A percentile compares a stretch with the other conserved stretches of the same genome.
These are phyloP conservation scores for Eilema depressum DNA, from an alignment of 2,888 invertebrate genomes.

Conservation along the genomic window DNA sequence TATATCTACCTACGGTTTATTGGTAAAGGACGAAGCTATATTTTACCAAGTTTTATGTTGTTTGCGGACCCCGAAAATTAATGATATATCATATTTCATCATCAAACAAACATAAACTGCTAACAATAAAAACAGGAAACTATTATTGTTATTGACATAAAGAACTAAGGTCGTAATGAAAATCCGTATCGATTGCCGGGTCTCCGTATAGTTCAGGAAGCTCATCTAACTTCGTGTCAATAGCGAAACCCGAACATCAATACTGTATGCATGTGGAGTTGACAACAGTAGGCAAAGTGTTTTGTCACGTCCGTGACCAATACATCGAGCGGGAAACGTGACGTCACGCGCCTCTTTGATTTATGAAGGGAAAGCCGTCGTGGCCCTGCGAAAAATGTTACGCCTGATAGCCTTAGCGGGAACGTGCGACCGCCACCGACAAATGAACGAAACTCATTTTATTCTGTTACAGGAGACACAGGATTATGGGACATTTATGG, in stretches of 20 bases:
- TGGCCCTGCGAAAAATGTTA: constrained; percentile 71
- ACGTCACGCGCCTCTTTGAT: constrained; percentile 78
- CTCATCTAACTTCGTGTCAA: constrained; percentile 20
- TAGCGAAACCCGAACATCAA: constrained; percentile 18
- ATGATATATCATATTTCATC: not conserved
- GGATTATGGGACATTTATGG: constrained; percentile 65
- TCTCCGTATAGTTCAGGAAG: not conserved
- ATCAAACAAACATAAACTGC: constrained; percentile 3
- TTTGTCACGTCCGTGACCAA: constrained; percentile 75
- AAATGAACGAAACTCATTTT: constrained; percentile 74
- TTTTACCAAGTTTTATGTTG: not conserved
- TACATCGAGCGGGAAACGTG: constrained; percentile 74
- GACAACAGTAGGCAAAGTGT: constrained; percentile 50
- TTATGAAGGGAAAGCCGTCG: constrained; percentile 77
- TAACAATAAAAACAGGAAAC: constrained; percentile 7
- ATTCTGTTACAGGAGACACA: constrained; percentile 67
- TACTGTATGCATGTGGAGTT: constrained; percentile 43
- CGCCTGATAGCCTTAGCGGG: constrained; percentile 73
- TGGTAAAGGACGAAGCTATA: not conserved
- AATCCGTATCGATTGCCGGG: constrained; percentile 8
- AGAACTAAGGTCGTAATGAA: not conserved
- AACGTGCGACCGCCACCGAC: constrained; percentile 67
- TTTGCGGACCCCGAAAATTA: not conserved
- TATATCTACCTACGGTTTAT: not conserved
- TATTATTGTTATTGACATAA: not conserved